These are phyloP conservation scores for Cuculus canorus DNA, from an alignment of 2,797 vertebrate genomes.

Conservation along the genomic window DNA sequence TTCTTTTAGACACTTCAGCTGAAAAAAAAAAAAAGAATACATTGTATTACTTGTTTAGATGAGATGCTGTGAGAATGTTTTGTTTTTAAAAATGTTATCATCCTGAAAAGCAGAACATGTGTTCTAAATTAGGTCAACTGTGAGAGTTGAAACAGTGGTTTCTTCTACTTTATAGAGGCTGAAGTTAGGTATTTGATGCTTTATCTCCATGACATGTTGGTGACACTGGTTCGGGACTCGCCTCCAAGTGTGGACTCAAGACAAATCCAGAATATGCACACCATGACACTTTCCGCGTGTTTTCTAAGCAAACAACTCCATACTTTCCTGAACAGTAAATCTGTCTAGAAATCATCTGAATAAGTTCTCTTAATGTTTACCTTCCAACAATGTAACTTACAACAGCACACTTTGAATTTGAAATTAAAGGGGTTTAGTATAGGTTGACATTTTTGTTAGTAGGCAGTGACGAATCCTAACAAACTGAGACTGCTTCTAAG, in stretches of 20 bases:
- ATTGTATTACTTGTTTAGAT: not conserved
- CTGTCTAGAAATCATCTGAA: not conserved
- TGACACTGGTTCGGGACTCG: not conserved
- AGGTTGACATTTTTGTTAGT: not conserved
- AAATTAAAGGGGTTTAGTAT: not conserved
- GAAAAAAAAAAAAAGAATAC: not conserved
- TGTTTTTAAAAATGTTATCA: not conserved
- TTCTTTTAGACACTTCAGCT: not conserved
- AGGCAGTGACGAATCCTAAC: not conserved
- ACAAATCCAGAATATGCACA: not conserved
- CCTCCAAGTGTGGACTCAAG: rapidly evolving
- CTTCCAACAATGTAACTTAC: not conserved
- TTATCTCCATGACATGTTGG: not conserved
- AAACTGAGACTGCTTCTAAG: not conserved
- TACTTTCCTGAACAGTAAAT: not conserved
- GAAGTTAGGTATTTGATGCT: not conserved
- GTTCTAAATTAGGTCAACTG: not conserved
- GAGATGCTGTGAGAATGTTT: not conserved
- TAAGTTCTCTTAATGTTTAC: not conserved
- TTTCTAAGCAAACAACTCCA: not conserved
- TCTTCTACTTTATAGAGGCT: not conserved
- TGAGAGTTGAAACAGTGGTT: not conserved
- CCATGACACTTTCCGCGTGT: not conserved
- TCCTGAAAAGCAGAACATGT: not conserved
- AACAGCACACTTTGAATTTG: not conserved